These are phyloP conservation scores for Tyrophagus putrescentiae DNA, from an alignment of 1,140 invertebrate species.

Conservation along the genomic window DNA sequence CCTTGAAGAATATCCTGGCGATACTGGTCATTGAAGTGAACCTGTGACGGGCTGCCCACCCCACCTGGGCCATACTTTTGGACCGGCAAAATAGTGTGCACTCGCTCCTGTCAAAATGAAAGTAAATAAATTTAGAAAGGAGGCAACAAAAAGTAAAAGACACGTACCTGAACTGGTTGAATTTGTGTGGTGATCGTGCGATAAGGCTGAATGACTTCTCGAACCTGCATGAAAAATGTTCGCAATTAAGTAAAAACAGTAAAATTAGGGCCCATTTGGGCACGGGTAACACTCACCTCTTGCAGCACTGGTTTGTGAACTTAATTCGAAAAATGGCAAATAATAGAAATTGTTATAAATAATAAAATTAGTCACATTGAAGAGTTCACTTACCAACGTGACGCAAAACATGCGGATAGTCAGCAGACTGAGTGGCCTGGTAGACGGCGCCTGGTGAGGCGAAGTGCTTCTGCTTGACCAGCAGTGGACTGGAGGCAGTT, in stretches of 20 bases:
- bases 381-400: too few species aligned
- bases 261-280: too few species aligned
- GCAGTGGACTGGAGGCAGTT: constrained; percentile 4
- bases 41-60: background rate
- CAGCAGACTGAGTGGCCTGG: constrained; percentile 10
- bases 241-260: too few species aligned
- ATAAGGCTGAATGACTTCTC: constrained; percentile 20
- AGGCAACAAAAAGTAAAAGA: too few species aligned
- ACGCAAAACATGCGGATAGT: constrained; percentile 3
- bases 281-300: too few species aligned
- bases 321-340: too few species aligned
- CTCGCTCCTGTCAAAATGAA: too few species aligned
- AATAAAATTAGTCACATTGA: too few species aligned
- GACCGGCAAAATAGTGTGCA: background rate
- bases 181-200: constrained; percentile 10
- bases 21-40: too few species aligned
- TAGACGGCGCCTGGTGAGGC: background rate
- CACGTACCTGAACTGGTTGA: constrained; percentile 14
- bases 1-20: background rate
- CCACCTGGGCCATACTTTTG: background rate
- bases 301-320: constrained; percentile 11
- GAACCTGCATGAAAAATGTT: too few species aligned
- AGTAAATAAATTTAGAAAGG: too few species aligned
- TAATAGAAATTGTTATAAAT: too few species aligned
- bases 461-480: constrained; percentile 5